A percentile compares a stretch with the other conserved stretches of the same genome.
Conservation (phyloP, 2,797 vertebrate species). For the Chaetophractus vellerosus region DNA sequence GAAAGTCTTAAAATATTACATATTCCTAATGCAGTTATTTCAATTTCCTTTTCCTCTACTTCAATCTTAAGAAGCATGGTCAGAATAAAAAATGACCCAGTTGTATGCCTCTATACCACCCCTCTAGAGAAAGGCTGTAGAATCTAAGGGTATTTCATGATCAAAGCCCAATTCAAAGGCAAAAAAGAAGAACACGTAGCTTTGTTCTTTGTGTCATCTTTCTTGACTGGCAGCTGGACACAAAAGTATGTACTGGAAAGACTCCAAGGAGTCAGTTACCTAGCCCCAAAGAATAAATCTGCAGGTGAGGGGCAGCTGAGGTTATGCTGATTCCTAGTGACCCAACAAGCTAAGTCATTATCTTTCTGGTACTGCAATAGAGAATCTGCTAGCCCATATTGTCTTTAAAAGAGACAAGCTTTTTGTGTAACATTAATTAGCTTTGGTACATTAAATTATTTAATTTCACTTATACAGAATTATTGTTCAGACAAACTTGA, state of each 20-base stretch:
- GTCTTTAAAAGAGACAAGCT: not conserved
- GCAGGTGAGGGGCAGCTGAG: not conserved
- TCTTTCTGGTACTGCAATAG: not conserved
- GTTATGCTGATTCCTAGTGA: not conserved
- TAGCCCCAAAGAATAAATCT: not conserved
- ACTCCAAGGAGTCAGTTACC: not conserved
- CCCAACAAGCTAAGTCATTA: not conserved
- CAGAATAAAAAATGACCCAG: not conserved
- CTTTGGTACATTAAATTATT: conserved; percentile 22
- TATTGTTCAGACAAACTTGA: not conserved
- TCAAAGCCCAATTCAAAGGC: not conserved
- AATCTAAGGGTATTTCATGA: not conserved
- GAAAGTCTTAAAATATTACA: not conserved
- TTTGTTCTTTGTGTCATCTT: not conserved
- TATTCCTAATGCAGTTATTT: conserved; percentile 16
- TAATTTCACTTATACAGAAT: not conserved
- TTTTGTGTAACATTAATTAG: not conserved
- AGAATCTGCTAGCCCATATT: not conserved
- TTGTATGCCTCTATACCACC: not conserved
- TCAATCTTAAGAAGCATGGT: not conserved
- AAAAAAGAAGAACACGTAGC: not conserved
- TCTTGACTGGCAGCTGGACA: not conserved
- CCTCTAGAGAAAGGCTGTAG: not conserved
- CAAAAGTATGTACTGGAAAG: not conserved
- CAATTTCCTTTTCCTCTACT: not conserved